Base-by-base conservation (phyloP, 23 tunicate genomes). In the Corella eumyota region DNA sequence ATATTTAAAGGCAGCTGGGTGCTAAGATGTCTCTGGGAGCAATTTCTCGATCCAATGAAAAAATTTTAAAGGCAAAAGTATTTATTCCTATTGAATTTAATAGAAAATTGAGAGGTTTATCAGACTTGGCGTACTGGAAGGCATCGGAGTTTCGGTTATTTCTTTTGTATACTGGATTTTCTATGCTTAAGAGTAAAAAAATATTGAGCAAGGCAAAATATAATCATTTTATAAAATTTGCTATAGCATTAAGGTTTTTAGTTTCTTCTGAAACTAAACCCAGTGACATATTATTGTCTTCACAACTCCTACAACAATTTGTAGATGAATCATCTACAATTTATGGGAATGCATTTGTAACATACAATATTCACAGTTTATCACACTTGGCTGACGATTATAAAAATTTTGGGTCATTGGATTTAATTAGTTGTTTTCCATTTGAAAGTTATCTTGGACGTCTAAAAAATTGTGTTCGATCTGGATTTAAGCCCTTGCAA, bases 51-150 rank as follows among this genome's bases (percentile, higher is more conserved):
- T 25, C 45, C 9, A 34, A 19, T 27, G 23, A 27, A 22, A 27
- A 21, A 38, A 28, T 63, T 31, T n/a, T 2, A 40, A 6, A 40
- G 7, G 21, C 45, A 25, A 23, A 63, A 45, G 2, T 13, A 7
- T 63, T 15, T 61, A 24, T 72, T 48, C 78, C 78, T 21, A 61
- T 22, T 11, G 78, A 72, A 34, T 72, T 72, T 36, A 72, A 72
- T 50, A 49, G 78, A 25, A 61, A 61, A 57, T 13, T 61, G 59
- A 33, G 78, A 32, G 68, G 68, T n/a, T 17, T 61, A 23, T 33
- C 68, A 22, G 68, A 72, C 30, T 30, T 72, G 30, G 17, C 56
- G 2, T 61, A 48, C 25, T 72, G 78, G 78, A 72, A 72, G 31
- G 78, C 78, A 49, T 9, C 67, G 33, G 78, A 72, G 34, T 61